These are phyloP conservation scores for Orbicella faveolata DNA, from an alignment of 64 coral and sea anemone genomes.

Conservation along the genomic window DNA sequence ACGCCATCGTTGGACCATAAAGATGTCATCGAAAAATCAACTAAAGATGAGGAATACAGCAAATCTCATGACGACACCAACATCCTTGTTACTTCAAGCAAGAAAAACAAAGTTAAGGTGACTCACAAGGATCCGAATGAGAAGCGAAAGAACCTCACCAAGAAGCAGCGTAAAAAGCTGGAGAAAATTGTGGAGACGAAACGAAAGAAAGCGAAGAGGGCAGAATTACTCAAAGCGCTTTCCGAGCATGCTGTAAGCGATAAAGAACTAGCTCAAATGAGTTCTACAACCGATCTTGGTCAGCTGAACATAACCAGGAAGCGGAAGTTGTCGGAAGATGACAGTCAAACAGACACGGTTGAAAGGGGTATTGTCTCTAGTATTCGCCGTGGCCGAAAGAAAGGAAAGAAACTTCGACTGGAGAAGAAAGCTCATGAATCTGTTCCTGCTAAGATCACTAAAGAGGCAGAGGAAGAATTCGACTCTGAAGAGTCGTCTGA, in stretches of 20 bases:
- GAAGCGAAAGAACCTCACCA: slow-evolving; percentile 68
- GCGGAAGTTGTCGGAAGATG: slow-evolving; percentile 64
- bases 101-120: slow-evolving; percentile 28
- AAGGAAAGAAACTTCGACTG: slow-evolving; percentile 79
- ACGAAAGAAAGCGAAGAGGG: slow-evolving; percentile 89
- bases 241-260: slow-evolving; percentile 76
- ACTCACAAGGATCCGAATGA: background rate
- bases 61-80: slow-evolving; percentile 46
- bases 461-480: background rate
- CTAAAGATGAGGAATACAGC: slow-evolving; percentile 49
- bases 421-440: slow-evolving; percentile 49
- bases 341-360: background rate
- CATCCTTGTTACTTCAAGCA: slow-evolving; percentile 34
- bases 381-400: slow-evolving; percentile 87
- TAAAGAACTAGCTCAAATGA: slow-evolving; percentile 80
- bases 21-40: background rate
- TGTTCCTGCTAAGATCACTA: background rate
- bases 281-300: slow-evolving; percentile 78
- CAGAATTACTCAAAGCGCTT: slow-evolving; percentile 69
- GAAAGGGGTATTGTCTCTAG: slow-evolving; percentile 47
- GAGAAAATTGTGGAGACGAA: slow-evolving; percentile 92
- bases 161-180: slow-evolving; percentile 83
- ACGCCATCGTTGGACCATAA: background rate
- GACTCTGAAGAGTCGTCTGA: slow-evolving; percentile 12
- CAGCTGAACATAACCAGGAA: slow-evolving; percentile 62